Conservation (phyloP, 2,113 vertebrate genomes). For the Podiceps cristatus region DNA sequence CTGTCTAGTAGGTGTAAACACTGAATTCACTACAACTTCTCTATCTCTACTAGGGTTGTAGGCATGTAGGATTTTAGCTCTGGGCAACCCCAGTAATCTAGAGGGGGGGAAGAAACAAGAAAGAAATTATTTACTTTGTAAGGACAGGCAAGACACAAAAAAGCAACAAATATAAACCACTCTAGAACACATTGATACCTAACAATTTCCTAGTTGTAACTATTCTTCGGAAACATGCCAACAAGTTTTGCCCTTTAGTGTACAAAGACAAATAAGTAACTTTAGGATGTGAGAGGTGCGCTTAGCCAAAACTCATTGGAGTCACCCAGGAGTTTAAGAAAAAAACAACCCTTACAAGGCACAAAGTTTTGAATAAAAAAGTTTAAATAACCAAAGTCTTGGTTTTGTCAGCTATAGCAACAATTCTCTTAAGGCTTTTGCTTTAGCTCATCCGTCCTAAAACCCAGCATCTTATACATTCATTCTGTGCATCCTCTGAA, state of each 20-base stretch:
- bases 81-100: slow-evolving; percentile 90
- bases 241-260: not conserved
- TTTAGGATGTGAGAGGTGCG: not conserved
- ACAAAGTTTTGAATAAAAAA: not conserved
- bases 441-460: not conserved
- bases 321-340: not conserved
- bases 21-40: slow-evolving; percentile 91
- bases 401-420: not conserved
- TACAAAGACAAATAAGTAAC: not conserved
- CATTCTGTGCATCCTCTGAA: not conserved
- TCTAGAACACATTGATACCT: not conserved
- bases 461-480: not conserved
- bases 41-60: slow-evolving; percentile 93
- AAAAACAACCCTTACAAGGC: not conserved
- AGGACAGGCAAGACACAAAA: not conserved
- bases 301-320: not conserved
- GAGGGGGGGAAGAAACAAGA: not conserved
- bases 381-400: not conserved
- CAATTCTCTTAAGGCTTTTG: not conserved
- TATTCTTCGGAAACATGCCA: not conserved
- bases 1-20: slow-evolving; percentile 93
- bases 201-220: not conserved
- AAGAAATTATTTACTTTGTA: not conserved
- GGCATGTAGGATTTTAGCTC: slow-evolving; percentile 90
- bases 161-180: not conserved